Percentiles rank a stretch among this genome's conserved stretches.
These are phyloP conservation scores for Eilema sororculum DNA, from an alignment of 2,888 invertebrate genomes.

Conservation along the genomic window DNA sequence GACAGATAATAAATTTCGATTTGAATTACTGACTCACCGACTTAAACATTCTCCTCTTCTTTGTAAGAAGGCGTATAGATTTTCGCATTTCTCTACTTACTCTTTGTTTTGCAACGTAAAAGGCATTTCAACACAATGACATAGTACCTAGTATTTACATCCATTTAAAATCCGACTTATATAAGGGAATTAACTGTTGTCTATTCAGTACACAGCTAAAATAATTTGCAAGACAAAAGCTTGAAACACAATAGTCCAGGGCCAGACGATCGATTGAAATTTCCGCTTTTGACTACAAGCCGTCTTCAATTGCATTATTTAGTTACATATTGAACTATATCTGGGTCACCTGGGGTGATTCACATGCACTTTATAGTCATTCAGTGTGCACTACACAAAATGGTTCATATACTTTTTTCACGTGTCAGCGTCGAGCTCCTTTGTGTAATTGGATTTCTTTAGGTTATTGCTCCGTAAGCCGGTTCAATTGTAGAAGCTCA, in stretches of 20 bases:
- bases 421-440: constrained; percentile 63
- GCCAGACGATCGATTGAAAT: constrained; percentile 51
- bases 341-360: constrained; percentile 60
- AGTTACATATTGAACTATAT: constrained; percentile 58
- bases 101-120: constrained; percentile 15
- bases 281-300: constrained; percentile 46
- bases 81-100: not conserved
- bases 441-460: constrained; percentile 73
- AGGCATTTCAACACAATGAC: constrained; percentile 6
- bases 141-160: not conserved
- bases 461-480: constrained; percentile 64
- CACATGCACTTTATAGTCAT: constrained; percentile 50
- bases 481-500: constrained; percentile 45
- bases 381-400: constrained; percentile 49
- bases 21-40: constrained; percentile 15
- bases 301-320: constrained; percentile 62
- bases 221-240: constrained; percentile 40
- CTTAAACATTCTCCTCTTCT: constrained; percentile 15
- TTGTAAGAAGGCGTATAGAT: constrained; percentile 10
- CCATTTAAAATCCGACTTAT: constrained; percentile 13
- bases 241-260: constrained; percentile 25
- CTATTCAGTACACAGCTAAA: constrained; percentile 21
- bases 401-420: constrained; percentile 63
- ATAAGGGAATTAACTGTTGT: constrained; percentile 12
- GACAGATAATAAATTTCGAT: constrained; percentile 39